Conservation (phyloP, 2,888 invertebrate genomes). For the Agriopis leucophaearia region DNA sequence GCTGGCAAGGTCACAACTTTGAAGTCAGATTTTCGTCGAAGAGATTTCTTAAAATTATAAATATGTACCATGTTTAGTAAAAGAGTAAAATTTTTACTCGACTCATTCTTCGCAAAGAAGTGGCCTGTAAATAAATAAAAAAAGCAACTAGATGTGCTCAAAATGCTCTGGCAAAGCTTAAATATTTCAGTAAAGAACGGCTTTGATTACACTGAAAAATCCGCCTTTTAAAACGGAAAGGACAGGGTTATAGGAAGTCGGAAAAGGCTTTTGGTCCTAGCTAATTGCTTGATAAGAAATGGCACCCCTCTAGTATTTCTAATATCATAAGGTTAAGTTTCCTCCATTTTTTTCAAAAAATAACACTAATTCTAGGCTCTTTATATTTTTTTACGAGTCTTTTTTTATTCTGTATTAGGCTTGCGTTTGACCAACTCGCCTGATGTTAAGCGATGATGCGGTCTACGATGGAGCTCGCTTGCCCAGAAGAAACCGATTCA, state of each 20-base stretch:
- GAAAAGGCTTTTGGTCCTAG: slow-evolving; percentile 19
- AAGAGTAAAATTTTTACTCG: neutral
- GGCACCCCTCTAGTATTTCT: neutral
- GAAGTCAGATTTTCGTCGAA: too few relatives aligned
- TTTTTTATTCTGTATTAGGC: too few relatives aligned
- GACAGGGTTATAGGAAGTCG: slow-evolving; percentile 7
- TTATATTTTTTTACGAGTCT: too few relatives aligned
- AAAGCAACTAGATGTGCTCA: slow-evolving; percentile 26
- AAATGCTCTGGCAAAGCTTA: slow-evolving; percentile 33
- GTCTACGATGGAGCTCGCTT: too few relatives aligned
- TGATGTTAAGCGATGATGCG: too few relatives aligned
- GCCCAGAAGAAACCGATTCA: too few relatives aligned
- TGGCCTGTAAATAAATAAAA: slow-evolving; percentile 20
- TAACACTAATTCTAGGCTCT: too few relatives aligned
- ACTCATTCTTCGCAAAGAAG: slow-evolving; percentile 12
- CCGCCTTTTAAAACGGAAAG: slow-evolving; percentile 18
- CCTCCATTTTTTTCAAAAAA: too few relatives aligned
- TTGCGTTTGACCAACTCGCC: too few relatives aligned
- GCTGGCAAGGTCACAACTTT: too few relatives aligned
- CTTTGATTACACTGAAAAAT: slow-evolving; percentile 31
- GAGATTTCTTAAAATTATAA: too few relatives aligned
- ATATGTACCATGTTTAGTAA: too few relatives aligned
- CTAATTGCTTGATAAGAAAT: slow-evolving; percentile 9
- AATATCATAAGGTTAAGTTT: neutral
- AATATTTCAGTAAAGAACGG: slow-evolving; percentile 28